Evolutionary conservation across 2,797 vertebrate genomes (phyloP).

Genomic region (Garrulus glandarius): DNA sequence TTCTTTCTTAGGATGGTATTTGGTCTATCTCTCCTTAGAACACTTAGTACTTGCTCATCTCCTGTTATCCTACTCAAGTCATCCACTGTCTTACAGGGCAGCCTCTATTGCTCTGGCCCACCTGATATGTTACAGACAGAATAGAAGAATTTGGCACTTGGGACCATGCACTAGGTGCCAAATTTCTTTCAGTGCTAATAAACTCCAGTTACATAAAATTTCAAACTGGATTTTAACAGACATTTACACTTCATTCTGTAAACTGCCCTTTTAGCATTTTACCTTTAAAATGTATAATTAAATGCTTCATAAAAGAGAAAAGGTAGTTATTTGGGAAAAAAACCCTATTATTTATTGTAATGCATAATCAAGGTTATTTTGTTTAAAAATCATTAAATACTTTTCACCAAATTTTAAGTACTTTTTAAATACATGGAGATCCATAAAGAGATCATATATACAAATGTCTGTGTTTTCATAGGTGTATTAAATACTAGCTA

Average conservation of each 20-base stretch:
- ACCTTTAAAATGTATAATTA: background rate
- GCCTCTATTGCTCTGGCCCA: background rate
- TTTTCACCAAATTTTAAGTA: background rate
- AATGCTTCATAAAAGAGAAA: background rate
- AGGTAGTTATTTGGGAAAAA: background rate
- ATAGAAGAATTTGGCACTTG: background rate
- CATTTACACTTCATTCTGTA: background rate
- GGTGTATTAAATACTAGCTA: background rate
- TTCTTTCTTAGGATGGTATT: background rate
- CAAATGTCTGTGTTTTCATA: background rate
- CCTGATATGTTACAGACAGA: background rate
- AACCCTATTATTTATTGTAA: background rate
- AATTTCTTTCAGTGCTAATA: background rate
- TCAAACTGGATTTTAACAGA: background rate
- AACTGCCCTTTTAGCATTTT: background rate
- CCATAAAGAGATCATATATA: background rate
- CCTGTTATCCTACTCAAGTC: background rate
- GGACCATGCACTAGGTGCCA: background rate
- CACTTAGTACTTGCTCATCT: background rate
- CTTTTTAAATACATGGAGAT: background rate
- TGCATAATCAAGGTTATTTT: background rate
- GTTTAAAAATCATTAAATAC: background rate
- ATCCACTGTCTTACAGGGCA: background rate
- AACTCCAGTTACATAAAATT: background rate
- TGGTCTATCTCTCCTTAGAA: background rate